Evolutionary conservation across 2,113 vertebrate species (phyloP).

Genomic region (Artemisiospiza belli): DNA sequence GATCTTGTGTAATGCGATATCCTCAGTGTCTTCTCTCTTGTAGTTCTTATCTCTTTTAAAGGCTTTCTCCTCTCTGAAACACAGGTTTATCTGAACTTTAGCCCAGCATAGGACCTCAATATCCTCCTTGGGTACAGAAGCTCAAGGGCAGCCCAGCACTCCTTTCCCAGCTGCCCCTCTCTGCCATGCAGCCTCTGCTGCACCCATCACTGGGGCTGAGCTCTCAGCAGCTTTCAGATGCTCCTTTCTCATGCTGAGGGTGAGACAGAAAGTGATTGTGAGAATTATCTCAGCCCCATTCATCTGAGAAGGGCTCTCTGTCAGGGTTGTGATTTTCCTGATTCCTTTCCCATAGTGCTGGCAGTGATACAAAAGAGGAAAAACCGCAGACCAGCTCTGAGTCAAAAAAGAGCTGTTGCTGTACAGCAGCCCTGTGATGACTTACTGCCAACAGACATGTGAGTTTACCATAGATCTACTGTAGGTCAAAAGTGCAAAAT

Average conservation of each 20-base stretch:
- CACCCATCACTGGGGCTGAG: not conserved
- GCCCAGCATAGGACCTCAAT: fast-evolving
- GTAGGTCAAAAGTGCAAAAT: constrained; percentile 68
- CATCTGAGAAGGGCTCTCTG: not conserved
- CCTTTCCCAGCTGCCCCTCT: not conserved
- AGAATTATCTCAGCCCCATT: not conserved
- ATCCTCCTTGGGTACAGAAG: not conserved
- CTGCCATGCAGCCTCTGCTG: fast-evolving
- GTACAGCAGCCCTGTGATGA: not conserved
- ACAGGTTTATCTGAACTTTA: not conserved
- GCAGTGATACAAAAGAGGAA: not conserved
- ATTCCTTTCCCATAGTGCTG: not conserved
- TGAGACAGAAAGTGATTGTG: not conserved
- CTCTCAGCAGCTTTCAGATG: not conserved
- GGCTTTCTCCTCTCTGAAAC: not conserved
- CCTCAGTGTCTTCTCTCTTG: not conserved
- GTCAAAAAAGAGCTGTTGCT: not conserved
- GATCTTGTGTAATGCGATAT: not conserved
- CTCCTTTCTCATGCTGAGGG: not conserved
- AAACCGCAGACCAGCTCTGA: not conserved
- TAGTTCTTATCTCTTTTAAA: not conserved
- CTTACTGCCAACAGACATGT: constrained; percentile 36
- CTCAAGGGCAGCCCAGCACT: not conserved
- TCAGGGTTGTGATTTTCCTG: not conserved
- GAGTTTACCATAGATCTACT: constrained; percentile 50